Evolutionary conservation across 2,113 vertebrate genomes (phyloP).

Genomic region (Pelecanoides urinatrix): DNA sequence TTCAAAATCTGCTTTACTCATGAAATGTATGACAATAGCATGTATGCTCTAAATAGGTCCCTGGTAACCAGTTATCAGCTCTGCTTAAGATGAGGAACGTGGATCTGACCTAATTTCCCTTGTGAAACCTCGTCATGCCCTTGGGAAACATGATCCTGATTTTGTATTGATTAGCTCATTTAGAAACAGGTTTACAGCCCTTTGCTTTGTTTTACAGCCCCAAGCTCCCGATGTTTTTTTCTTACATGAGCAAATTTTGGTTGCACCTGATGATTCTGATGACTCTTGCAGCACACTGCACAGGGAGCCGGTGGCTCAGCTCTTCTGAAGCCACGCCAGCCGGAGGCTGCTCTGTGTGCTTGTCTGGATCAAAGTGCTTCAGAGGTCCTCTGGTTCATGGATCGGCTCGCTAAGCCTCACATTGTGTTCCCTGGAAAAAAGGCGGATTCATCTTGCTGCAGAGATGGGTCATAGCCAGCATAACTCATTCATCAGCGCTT

Average conservation of each 20-base stretch:
- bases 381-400: neutral
- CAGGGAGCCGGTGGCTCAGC: neutral
- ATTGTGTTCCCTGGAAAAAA: neutral
- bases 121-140: neutral
- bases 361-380: neutral
- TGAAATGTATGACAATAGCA: neutral
- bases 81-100: neutral
- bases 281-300: neutral
- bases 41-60: neutral
- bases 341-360: neutral
- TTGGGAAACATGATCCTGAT: neutral
- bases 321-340: neutral
- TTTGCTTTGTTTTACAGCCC: neutral
- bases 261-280: neutral
- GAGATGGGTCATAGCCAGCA: neutral
- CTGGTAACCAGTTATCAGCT: neutral
- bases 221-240: neutral
- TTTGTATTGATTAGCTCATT: neutral
- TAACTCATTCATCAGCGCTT: neutral
- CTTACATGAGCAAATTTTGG: neutral
- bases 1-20: neutral
- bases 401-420: fast-evolving
- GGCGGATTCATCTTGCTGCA: neutral
- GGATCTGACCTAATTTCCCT: neutral
- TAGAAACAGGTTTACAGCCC: neutral